Evolutionary conservation across 2,797 vertebrate species (phyloP), one percentile per base, ranked within the genome.

Genomic region (Gypaetus barbatus): DNA sequence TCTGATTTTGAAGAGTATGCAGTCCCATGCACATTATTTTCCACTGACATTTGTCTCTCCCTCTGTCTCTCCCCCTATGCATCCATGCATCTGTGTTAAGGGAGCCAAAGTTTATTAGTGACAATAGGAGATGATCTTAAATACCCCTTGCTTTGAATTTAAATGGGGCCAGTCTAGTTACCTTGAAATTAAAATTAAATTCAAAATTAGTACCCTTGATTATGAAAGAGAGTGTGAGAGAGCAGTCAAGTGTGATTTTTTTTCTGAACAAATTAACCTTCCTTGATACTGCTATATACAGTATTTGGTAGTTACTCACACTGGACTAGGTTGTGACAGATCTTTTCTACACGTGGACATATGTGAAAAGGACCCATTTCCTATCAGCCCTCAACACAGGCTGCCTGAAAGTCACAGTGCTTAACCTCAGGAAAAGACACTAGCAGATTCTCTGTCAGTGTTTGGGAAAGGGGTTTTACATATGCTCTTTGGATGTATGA

Each of bases 151-250:
- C 49, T 93, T 91, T 92, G 84, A 93, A 95, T 95, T 93, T 95
- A 87, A 96, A 95, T 80, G 35, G 71, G 56, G 33, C 27, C 33
- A 51, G 80, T 81, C 73, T 93, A 91, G 69, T 73, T 90, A 78
- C 86, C 90, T 95, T 64, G 71, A 96, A 96, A 91, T 95, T 93
- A 93, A 95, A 96, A 96, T 95, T 65, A 79, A 97, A 94, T 89
- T 93, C 57, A 83, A 87, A 96, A 89, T 93, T 89, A 91, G 43
- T 85, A 90, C 56, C 43, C 68, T 94, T 93, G 85, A 94, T 86
- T 90, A 78, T 77, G 44, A 91, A 92, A 82, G 11, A 48, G 39
- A 86, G n/a, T 63, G 56, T 74, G 52, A 95, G 64, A 69, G 56
- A 94, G 44, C 88, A 89, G 73, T 87, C 43, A 78, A 71, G 44